Base-by-base conservation (phyloP, 2,113 vertebrate genomes). In the Pomatorhinus ruficollis region DNA sequence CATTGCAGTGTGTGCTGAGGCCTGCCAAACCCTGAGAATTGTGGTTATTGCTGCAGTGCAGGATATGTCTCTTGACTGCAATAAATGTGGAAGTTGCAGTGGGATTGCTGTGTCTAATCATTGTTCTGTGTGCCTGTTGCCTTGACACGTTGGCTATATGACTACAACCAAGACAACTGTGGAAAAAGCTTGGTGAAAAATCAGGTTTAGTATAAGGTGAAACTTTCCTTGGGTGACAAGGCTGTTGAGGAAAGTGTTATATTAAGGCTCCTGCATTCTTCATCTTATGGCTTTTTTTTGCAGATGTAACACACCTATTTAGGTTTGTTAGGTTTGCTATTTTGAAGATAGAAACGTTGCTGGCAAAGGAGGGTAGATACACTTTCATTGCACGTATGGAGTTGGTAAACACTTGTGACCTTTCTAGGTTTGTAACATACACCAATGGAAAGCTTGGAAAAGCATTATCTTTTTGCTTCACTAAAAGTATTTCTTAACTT, bases 241-340 rank as follows among this genome's bases (percentile, higher is more conserved):
- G 11, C 24, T 52, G 3, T 53, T 82, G 49, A 85, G 35, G 40
- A 10, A 22, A 15, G 6, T 11, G 31, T 63, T 76, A 15, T 23
- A 45, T 75, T 33, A 65, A 80, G 37, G 75, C 23, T 15, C 12
- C 15, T 50, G 11, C 2, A 0, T 86, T 89, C 37, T 69, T 75
- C 4, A 2, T 49, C 6, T 52, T 37, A 30, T 0, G 0, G 5
- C 12, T 65, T 63, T 9, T 83, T 83, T 35, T 59, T 71, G 35
- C 40, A 28, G 39, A 11, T 56, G 11, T 72, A 52, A 6, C 5
- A 3, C 12, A 35, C 11, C 13, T 30, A 35, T 9, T 68, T 68
- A 33, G 10, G 10, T 22, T 82, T 0, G 0, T 33, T 45, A 53
- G 4, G 25, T 50, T 82, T 76, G 18, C 33, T 33, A 4, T 52